Conservation (phyloP, 2,113 vertebrate species). For the Chaetodon auriga region DNA sequence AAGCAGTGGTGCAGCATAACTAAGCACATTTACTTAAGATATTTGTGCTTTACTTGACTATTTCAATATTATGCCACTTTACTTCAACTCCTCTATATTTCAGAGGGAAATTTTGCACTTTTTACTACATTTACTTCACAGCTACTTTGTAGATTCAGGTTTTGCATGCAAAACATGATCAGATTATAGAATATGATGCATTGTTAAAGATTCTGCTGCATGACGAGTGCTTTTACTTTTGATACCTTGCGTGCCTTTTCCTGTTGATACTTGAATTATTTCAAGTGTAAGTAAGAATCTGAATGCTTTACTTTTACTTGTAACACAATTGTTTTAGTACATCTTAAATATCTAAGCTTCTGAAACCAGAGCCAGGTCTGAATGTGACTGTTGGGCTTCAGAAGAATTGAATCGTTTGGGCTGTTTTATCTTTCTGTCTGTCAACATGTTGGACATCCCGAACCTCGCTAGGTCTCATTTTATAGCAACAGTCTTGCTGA, state of each 20-base stretch:
- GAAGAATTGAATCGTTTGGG: background rate
- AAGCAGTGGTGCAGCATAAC: background rate
- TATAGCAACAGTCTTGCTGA: background rate
- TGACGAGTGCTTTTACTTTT: background rate
- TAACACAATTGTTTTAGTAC: too few relatives aligned
- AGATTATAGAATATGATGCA: background rate
- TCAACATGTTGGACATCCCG: background rate
- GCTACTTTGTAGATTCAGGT: background rate
- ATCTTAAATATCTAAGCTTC: too few relatives aligned
- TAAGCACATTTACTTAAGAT: background rate
- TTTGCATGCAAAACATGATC: background rate
- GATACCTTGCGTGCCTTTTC: background rate
- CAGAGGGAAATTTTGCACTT: background rate
- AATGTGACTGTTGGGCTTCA: background rate
- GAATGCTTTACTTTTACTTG: background rate
- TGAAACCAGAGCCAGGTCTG: background rate
- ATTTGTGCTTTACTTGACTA: background rate
- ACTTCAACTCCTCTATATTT: background rate
- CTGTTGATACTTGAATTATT: background rate
- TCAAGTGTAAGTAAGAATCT: background rate
- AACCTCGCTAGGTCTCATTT: background rate
- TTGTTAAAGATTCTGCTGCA: background rate
- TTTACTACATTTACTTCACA: background rate
- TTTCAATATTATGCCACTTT: background rate
- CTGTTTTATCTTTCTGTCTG: background rate